A percentile compares a stretch with the other conserved stretches of the same genome.
These are phyloP conservation scores for Athalia rosae DNA, from an alignment of 2,888 invertebrate species.

Conservation along the genomic window DNA sequence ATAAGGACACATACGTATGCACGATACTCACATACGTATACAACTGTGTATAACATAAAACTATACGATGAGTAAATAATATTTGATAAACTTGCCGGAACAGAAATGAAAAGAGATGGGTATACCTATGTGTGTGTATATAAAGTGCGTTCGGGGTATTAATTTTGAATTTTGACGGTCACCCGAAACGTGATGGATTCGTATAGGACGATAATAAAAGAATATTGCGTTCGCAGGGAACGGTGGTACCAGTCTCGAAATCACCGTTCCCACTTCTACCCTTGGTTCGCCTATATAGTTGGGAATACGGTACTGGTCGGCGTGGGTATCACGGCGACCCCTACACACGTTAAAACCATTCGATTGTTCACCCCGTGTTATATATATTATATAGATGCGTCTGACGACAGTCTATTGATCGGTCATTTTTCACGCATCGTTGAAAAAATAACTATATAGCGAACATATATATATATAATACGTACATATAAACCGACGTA, in stretches of 20 bases:
- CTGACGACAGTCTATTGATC: constrained; percentile 20
- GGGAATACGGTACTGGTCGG: constrained; percentile 28
- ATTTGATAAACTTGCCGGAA: too few relatives aligned
- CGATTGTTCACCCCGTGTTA: not conserved
- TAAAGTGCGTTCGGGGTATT: too few relatives aligned
- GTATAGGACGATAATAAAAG: not conserved
- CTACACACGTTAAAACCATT: constrained; percentile 30
- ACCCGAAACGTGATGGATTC: too few relatives aligned
- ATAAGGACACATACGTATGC: too few relatives aligned
- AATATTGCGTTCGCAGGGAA: constrained; percentile 20
- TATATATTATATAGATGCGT: not conserved
- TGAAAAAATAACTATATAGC: not conserved
- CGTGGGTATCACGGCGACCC: constrained; percentile 44
- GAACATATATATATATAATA: not conserved
- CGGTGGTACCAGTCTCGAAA: constrained; percentile 34
- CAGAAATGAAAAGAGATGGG: too few relatives aligned
- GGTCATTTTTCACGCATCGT: constrained; percentile 15
- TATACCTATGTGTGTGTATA: too few relatives aligned
- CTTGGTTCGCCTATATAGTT: constrained; percentile 11
- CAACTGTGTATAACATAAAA: too few relatives aligned
- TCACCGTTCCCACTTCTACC: constrained; percentile 23
- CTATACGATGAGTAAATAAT: too few relatives aligned
- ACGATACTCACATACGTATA: too few relatives aligned
- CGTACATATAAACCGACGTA: constrained; percentile 1
- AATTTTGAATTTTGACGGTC: too few relatives aligned